Evolutionary conservation across 1,140 invertebrate species (phyloP).

Genomic region (Bemisia tabaci): DNA sequence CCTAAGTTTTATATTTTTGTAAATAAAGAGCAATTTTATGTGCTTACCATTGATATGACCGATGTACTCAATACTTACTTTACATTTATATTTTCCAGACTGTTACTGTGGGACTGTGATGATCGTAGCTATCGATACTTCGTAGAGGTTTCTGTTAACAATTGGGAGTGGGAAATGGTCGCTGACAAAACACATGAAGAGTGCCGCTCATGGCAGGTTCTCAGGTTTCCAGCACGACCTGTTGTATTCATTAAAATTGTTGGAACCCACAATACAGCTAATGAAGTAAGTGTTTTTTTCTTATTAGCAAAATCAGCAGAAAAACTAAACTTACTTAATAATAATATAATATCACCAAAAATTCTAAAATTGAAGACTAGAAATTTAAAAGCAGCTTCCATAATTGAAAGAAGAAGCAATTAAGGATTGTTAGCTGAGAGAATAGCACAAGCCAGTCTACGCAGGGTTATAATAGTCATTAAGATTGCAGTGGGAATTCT

Average conservation of each 20-base stretch:
- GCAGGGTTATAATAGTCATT: too few relatives aligned
- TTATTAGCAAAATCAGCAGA: not conserved
- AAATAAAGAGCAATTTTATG: not conserved
- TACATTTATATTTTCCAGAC: constrained; percentile 32
- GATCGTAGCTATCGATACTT: constrained; percentile 91
- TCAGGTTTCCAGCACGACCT: constrained; percentile 64
- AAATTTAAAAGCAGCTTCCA: constrained; percentile 1
- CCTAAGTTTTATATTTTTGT: not conserved
- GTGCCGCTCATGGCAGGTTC: constrained; percentile 82
- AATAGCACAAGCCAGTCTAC: too few relatives aligned
- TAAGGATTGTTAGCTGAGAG: too few relatives aligned
- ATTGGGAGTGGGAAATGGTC: constrained; percentile 76
- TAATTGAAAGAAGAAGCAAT: too few relatives aligned
- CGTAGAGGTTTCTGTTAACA: constrained; percentile 89
- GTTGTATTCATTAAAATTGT: constrained; percentile 90
- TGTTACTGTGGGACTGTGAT: constrained; percentile 96
- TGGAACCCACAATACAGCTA: constrained; percentile 91
- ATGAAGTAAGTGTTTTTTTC: constrained; percentile 50
- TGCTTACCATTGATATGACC: not conserved
- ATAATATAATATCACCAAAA: not conserved
- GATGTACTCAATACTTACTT: not conserved
- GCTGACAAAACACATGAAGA: constrained; percentile 58
- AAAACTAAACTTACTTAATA: not conserved
- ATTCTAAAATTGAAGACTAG: not conserved
- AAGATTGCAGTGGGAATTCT: too few relatives aligned